phyloP scores from a whole-genome alignment of 2,113 vertebrate species.

The Melanotaenia duboulayi region DNA sequence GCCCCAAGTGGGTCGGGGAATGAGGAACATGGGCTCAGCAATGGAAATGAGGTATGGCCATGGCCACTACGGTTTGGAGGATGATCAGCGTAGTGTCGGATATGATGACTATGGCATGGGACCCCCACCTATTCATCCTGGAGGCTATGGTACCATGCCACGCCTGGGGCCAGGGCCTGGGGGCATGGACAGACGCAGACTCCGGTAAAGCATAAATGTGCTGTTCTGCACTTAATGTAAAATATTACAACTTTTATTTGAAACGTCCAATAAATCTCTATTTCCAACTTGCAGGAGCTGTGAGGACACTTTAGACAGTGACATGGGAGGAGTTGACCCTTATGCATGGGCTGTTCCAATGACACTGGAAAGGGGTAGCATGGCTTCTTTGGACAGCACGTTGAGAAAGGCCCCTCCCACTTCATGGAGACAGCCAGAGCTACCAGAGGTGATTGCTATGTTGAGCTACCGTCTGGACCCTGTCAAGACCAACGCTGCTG shows the following conservation, averaged over 20 bases:
- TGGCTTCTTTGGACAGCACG: conserved; percentile 94
- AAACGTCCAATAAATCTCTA: no score
- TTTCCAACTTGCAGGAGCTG: conserved; percentile 84
- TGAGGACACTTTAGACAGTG: conserved; percentile 93
- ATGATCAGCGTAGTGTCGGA: conserved; percentile 92
- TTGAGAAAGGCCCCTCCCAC: conserved; percentile 86
- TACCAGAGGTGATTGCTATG: conserved; percentile 97
- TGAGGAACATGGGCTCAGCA: conserved; percentile 89
- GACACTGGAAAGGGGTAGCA: conserved; percentile 89
- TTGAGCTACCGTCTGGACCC: conserved; percentile 93
- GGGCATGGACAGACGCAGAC: conserved; percentile 84
- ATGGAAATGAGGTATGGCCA: conserved; percentile 91
- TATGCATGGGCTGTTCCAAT: conserved; percentile 87
- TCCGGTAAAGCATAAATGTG: conserved; percentile 82
- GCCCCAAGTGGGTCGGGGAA: conserved; percentile 84
- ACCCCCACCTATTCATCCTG: conserved; percentile 83
- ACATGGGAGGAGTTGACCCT: conserved; percentile 85
- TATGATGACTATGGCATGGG: conserved; percentile 92
- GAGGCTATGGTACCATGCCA: conserved; percentile 89
- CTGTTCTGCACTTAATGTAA: neutral
- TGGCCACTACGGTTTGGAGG: conserved; percentile 89
- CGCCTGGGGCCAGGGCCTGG: conserved; percentile 77
- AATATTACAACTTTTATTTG: neutral
- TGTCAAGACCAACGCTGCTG: conserved; percentile 94
- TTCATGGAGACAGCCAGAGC: conserved; percentile 93